phyloP scores from a whole-genome alignment of 2,888 invertebrate species.

The Selenia dentaria region DNA sequence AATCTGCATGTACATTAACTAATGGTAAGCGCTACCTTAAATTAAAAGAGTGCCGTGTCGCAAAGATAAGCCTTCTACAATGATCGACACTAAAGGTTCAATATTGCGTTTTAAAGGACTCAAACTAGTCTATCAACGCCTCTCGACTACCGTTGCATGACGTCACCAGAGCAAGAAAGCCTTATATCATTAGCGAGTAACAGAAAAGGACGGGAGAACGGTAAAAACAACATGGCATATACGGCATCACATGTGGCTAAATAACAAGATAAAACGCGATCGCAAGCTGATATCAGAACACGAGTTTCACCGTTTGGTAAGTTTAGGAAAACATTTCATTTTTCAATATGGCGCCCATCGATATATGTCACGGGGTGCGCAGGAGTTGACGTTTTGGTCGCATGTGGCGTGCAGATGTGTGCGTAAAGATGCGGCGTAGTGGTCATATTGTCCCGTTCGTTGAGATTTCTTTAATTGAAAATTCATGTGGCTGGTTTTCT shows the following conservation, averaged over 20 bases:
- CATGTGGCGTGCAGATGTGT: conserved; percentile 54
- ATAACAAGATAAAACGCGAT: conserved; percentile 64
- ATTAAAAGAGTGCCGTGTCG: too few species aligned
- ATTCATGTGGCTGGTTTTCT: conserved; percentile 31
- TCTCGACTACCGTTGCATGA: conserved; percentile 67
- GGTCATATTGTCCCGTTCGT: conserved; percentile 23
- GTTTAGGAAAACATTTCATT: conserved; percentile 52
- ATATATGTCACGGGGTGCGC: conserved; percentile 40
- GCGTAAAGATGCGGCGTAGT: conserved; percentile 40
- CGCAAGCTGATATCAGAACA: conserved; percentile 48
- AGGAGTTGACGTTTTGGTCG: conserved; percentile 50
- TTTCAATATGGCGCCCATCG: conserved; percentile 31
- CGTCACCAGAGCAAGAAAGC: conserved; percentile 64
- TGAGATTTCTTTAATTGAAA: conserved; percentile 33
- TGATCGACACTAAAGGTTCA: conserved; percentile 19
- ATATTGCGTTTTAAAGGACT: too few species aligned
- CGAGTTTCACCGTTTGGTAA: conserved; percentile 51
- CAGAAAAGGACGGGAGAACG: conserved; percentile 46
- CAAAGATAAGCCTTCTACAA: too few species aligned
- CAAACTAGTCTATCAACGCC: conserved; percentile 43
- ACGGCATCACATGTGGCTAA: conserved; percentile 79
- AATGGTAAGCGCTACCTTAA: too few species aligned
- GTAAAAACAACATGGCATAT: conserved; percentile 79
- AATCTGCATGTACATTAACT: too few species aligned
- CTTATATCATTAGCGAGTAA: conserved; percentile 19